phyloP scores from a whole-genome alignment of 2,888 invertebrate genomes.

The Diogma glabrata region DNA sequence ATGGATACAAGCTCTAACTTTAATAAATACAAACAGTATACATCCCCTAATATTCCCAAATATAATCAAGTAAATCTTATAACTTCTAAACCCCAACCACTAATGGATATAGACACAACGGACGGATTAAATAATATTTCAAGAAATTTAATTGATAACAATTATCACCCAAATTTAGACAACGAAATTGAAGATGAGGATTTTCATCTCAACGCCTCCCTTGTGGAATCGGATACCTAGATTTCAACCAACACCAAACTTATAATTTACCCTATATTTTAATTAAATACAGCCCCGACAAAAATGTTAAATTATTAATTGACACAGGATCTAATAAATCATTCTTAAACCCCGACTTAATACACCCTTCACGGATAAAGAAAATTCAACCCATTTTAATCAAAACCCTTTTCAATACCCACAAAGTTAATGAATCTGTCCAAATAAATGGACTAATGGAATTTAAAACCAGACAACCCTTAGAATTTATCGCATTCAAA shows the following conservation, averaged over 20 bases:
- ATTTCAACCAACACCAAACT: neutral
- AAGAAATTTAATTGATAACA: neutral
- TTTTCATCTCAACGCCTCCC: neutral
- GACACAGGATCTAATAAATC: neutral
- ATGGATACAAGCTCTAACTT: neutral
- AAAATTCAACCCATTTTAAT: neutral
- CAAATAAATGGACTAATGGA: too few species aligned
- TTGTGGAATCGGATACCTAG: neutral
- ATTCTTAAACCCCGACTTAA: neutral
- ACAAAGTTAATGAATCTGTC: neutral
- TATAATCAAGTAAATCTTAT: too few species aligned
- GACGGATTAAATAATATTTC: neutral
- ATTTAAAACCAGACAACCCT: too few species aligned
- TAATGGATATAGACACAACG: neutral
- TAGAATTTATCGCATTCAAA: neutral
- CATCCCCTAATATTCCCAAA: neutral
- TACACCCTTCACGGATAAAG: neutral
- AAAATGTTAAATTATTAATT: neutral
- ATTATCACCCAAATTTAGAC: neutral
- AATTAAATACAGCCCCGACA: neutral
- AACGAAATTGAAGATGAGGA: neutral
- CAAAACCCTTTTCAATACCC: neutral
- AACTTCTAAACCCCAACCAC: neutral
- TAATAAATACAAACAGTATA: neutral
- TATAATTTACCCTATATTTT: neutral